Conservation (phyloP, 1,140 invertebrate species). For the Pseudoatta argentina region DNA sequence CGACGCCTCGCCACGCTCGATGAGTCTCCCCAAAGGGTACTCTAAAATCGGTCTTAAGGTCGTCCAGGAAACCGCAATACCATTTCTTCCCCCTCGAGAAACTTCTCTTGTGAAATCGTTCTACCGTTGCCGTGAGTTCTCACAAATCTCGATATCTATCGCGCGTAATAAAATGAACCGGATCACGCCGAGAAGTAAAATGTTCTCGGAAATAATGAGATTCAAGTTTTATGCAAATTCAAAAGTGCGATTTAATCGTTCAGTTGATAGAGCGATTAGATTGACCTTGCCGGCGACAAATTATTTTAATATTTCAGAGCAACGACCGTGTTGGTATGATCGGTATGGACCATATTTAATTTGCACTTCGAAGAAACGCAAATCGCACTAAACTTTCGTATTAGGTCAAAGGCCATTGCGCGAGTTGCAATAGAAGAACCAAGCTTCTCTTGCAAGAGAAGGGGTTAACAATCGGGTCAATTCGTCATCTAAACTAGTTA, state of each 20-base stretch:
- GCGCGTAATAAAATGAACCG: slow-evolving; percentile 1
- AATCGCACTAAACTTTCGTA: slow-evolving; percentile 21
- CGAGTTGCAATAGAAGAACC: slow-evolving; percentile 7
- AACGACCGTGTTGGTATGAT: slow-evolving; percentile 40
- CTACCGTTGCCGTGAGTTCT: not conserved
- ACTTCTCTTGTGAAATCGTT: slow-evolving; percentile 11
- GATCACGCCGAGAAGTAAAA: not conserved
- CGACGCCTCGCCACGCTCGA: slow-evolving; percentile 36
- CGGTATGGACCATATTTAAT: slow-evolving; percentile 23
- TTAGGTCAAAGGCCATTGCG: slow-evolving; percentile 16
- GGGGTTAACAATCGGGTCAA: slow-evolving; percentile 83
- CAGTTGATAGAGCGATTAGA: slow-evolving; percentile 2
- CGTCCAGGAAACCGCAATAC: slow-evolving; percentile 55
- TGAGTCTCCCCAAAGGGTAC: slow-evolving; percentile 60
- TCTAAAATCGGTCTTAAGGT: slow-evolving; percentile 71
- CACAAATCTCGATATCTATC: not conserved
- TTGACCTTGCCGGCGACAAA: slow-evolving; percentile 13
- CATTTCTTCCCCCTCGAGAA: slow-evolving; percentile 50
- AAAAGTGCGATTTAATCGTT: not conserved
- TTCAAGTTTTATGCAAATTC: not conserved
- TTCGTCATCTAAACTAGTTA: slow-evolving; percentile 82
- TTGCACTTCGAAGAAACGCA: slow-evolving; percentile 29
- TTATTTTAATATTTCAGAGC: slow-evolving; percentile 31
- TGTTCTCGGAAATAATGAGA: not conserved
- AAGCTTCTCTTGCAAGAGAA: slow-evolving; percentile 57